Evolutionary conservation across 1,140 invertebrate genomes (phyloP).

Genomic region (Hycleus cichorii): DNA sequence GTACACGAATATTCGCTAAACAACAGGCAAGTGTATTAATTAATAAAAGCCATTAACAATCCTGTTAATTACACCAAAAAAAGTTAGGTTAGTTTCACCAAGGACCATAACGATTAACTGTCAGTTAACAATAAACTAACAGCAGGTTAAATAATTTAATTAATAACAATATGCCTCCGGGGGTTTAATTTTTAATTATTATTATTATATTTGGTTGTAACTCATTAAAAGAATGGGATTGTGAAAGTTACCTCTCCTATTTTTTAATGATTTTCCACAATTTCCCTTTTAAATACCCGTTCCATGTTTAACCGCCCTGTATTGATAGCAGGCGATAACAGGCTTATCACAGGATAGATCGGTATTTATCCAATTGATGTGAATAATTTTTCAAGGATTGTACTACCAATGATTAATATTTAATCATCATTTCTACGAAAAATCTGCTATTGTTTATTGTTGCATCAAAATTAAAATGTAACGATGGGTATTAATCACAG

Average conservation of each 20-base stretch:
- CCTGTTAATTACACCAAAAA: no score
- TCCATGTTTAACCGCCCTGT: background rate
- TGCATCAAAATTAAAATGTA: no score
- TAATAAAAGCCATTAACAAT: no score
- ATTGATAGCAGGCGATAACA: background rate
- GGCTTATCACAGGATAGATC: background rate
- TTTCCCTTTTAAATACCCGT: background rate
- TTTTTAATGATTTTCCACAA: slow-evolving; percentile 1
- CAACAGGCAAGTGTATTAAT: no score
- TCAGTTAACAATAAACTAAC: background rate
- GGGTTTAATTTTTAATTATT: background rate
- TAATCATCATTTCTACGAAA: background rate
- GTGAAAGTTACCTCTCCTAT: background rate
- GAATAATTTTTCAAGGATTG: background rate
- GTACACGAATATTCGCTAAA: no score
- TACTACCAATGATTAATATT: background rate
- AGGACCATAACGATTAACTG: background rate
- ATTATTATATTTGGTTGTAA: no score
- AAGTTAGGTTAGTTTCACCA: no score
- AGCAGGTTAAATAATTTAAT: background rate
- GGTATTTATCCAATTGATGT: background rate
- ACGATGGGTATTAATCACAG: no score
- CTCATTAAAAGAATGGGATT: no score
- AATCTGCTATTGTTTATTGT: background rate
- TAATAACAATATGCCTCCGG: background rate